Evolutionary conservation across 2,113 vertebrate genomes (phyloP).

Genomic region (Bambusicola thoracicus): DNA sequence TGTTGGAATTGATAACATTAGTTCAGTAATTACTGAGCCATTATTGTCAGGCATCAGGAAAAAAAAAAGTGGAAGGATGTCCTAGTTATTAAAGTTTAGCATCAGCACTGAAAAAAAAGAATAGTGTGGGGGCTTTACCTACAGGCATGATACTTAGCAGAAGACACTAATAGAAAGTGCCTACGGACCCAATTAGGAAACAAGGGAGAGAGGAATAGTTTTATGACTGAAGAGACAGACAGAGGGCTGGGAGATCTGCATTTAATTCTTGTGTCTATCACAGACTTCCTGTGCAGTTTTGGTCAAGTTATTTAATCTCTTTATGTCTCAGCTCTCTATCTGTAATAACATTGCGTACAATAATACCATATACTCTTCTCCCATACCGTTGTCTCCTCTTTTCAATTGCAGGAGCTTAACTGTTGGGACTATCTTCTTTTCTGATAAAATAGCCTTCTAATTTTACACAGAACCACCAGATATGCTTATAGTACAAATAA

Average conservation of each 20-base stretch:
- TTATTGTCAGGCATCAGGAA: conserved; percentile 75
- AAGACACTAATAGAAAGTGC: background rate
- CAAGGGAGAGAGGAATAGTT: background rate
- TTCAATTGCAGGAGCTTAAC: background rate
- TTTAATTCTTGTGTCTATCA: conserved; percentile 12
- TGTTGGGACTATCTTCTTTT: background rate
- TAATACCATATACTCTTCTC: background rate
- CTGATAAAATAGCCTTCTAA: background rate
- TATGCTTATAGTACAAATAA: background rate
- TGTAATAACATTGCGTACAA: background rate
- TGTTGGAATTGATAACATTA: conserved; percentile 83
- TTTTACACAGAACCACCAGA: background rate
- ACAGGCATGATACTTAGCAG: background rate
- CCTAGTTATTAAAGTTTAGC: conserved; percentile 73
- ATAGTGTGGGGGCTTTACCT: background rate
- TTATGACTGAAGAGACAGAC: background rate
- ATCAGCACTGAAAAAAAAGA: conserved; percentile 40
- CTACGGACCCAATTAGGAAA: conserved; percentile 14
- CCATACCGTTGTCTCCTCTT: background rate
- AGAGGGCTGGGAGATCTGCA: background rate
- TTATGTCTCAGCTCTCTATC: background rate
- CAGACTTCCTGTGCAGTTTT: conserved; percentile 5
- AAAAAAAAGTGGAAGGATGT: conserved; percentile 61
- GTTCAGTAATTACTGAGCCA: conserved; percentile 81
- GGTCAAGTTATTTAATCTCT: background rate